These are phyloP conservation scores for Melopsittacus undulatus DNA, from an alignment of 2,797 vertebrate species.

Conservation along the genomic window DNA sequence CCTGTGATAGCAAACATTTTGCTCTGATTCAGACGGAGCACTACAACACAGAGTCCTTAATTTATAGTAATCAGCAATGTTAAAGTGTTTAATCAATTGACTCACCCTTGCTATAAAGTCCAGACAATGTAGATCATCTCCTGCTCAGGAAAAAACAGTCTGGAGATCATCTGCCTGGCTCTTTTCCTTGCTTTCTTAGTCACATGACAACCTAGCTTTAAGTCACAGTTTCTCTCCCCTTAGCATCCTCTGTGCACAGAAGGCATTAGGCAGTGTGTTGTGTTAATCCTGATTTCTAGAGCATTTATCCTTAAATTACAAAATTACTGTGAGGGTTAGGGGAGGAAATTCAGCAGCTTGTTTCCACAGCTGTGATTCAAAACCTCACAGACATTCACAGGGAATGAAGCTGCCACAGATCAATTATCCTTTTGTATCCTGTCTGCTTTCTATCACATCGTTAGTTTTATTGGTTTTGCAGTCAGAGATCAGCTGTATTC, in stretches of 20 bases:
- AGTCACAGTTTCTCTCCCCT: not conserved
- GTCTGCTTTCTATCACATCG: not conserved
- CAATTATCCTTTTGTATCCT: not conserved
- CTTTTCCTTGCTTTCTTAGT: not conserved
- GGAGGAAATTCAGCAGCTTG: slow-evolving; percentile 22
- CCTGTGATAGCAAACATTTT: not conserved
- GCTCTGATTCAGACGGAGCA: not conserved
- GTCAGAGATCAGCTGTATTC: not conserved
- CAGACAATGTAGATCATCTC: not conserved
- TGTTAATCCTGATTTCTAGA: not conserved
- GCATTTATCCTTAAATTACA: not conserved
- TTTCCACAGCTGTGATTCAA: slow-evolving; percentile 42
- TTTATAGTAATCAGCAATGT: not conserved
- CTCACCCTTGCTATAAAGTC: not conserved
- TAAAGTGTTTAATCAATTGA: not conserved
- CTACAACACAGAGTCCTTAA: not conserved
- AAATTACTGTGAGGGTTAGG: not conserved
- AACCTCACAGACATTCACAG: not conserved
- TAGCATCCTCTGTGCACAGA: not conserved
- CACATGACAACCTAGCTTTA: not conserved
- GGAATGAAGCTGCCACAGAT: not conserved
- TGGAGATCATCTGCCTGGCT: not conserved
- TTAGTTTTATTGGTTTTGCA: not conserved
- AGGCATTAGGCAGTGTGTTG: not conserved
- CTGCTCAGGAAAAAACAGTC: not conserved